Conservation (phyloP, 35 echinoderm and acorn worm species). For the Chiridota heheva region DNA sequence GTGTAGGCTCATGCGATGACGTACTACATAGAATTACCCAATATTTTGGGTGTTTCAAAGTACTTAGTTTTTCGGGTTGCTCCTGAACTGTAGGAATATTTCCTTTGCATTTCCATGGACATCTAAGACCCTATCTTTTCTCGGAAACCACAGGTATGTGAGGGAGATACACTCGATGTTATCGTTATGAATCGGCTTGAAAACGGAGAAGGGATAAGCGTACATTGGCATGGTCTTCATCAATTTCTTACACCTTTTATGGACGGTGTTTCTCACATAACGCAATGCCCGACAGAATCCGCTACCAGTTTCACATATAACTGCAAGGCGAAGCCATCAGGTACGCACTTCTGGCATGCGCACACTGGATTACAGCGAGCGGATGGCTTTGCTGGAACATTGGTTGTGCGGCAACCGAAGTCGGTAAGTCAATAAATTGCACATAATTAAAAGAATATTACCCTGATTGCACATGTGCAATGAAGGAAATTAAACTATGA, state of each 20-base stretch:
- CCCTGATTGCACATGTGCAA: no score
- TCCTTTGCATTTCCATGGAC: no score
- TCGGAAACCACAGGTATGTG: constrained; percentile 80
- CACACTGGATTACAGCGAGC: constrained; percentile 56
- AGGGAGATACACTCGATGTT: constrained; percentile 70
- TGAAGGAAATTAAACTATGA: no score
- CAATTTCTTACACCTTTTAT: constrained; percentile 55
- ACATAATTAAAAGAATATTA: no score
- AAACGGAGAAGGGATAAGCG: constrained; percentile 50
- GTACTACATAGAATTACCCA: no score
- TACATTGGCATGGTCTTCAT: constrained; percentile 86
- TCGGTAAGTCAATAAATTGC: no score
- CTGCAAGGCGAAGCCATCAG: constrained; percentile 12
- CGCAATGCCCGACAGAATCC: constrained; percentile 70
- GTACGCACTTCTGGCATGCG: constrained; percentile 68
- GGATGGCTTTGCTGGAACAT: constrained; percentile 62
- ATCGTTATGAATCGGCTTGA: constrained; percentile 60
- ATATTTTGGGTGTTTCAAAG: no score
- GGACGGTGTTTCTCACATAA: constrained; percentile 63
- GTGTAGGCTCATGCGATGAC: no score
- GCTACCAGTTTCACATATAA: constrained; percentile 30
- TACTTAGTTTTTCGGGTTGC: no score
- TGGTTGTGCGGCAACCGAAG: constrained; percentile 49
- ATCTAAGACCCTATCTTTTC: no score
- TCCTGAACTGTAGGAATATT: no score